Evolutionary conservation across 2,888 invertebrate genomes (phyloP), one percentile per base, ranked within the genome.

Genomic region (Lochmaea capreae): DNA sequence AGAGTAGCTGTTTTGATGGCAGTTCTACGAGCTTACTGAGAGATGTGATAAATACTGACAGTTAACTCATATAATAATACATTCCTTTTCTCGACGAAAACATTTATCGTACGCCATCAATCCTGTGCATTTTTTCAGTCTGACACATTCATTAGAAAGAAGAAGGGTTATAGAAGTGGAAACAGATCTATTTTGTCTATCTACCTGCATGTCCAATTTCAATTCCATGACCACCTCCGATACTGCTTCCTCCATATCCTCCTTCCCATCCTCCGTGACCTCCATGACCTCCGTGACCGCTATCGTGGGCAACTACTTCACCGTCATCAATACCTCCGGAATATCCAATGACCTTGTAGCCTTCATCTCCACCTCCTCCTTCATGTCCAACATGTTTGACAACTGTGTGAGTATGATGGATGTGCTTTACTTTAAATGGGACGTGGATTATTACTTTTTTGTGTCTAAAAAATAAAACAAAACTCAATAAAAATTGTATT

Each of bases 381-480:
- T 84, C 84, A 70, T 85, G 84, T 81, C 92, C 92, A 39, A 94
- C 88, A 84, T 93, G 93, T 82, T 94, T 94, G 79, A 92, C 92
- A 59, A 93, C 91, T 59, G 94, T 94, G 84, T 94, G 94, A 69
- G 93, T 94, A 82, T 94, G 94, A 81, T 94, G 93, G 81, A 93
- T 91, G 77, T 92, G 92, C 83, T 94, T 93, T 78, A 94, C 90
- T 86, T 92, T 92, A 85, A 93, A 89, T 1, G 94, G 94, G 66
- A 94, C 93, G 87, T 94, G 94, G 85, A 94, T 94, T 81, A 94
- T 89, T 78, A 94, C 92, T 82, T 93, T 93, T 82, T 92, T 92
- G 86, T 92, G 91, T 72, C 85, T 85, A 77, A 12, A 84, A 83
- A 58, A 62, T 39, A 8, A 33, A 33, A 72, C 71, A 65, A 65